phyloP scores from a whole-genome alignment of 2,888 invertebrate species.

The Reticulitermes lucifugus region DNA sequence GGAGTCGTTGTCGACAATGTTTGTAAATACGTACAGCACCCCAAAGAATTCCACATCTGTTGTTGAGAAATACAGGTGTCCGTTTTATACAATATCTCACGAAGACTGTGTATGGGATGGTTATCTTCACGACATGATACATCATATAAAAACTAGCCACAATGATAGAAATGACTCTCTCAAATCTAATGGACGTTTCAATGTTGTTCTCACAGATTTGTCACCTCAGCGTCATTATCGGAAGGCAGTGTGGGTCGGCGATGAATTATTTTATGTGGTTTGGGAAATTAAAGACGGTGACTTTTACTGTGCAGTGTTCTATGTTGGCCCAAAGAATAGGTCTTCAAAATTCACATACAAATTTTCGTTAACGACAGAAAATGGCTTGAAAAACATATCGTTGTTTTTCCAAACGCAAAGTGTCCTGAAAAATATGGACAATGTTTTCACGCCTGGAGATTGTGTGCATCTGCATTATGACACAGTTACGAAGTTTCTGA shows the following conservation, averaged over 20 bases:
- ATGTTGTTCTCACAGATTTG: background rate
- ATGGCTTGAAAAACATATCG: background rate
- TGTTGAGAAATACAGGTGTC: background rate
- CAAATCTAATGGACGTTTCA: background rate
- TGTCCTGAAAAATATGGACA: background rate
- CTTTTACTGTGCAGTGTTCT: background rate
- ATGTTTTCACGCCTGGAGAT: background rate
- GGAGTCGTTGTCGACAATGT: background rate
- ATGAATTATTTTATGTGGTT: slow-evolving; percentile 5
- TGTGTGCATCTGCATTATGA: slow-evolving; percentile 3
- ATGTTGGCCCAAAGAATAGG: background rate
- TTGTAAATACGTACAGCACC: background rate
- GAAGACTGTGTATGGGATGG: background rate
- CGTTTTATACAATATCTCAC: background rate
- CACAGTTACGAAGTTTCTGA: background rate
- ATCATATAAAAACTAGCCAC: background rate
- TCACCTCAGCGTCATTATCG: background rate
- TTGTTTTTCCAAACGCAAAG: background rate
- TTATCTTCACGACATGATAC: background rate
- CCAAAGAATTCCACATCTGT: background rate
- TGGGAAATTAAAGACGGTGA: slow-evolving; percentile 7
- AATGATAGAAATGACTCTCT: background rate
- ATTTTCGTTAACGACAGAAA: background rate
- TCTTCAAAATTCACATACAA: background rate
- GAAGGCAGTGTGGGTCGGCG: background rate